A percentile compares a stretch with the other conserved stretches of the same genome.
Evolutionary conservation across 2,113 vertebrate species (phyloP).

Genomic region (Lasiurus cinereus): DNA sequence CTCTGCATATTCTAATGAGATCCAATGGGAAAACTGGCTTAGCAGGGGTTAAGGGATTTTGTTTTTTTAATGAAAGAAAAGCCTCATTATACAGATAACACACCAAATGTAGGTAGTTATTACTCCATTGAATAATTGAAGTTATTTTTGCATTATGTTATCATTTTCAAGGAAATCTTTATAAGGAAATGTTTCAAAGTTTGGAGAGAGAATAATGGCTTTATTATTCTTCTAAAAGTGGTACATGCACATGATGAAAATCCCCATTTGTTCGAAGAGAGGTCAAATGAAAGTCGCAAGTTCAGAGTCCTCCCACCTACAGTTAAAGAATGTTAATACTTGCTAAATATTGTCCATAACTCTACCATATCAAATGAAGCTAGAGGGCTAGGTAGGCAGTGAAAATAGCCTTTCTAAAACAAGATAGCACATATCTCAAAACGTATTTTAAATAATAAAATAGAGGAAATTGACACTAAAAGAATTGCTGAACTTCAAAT

Average conservation of each 20-base stretch:
- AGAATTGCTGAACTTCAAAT: background rate
- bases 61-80: slow-evolving; percentile 10
- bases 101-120: background rate
- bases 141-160: background rate
- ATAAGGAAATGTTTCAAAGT: background rate
- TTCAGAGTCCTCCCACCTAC: background rate
- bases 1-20: slow-evolving; percentile 24
- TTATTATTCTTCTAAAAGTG: slow-evolving; percentile 20
- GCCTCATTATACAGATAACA: background rate
- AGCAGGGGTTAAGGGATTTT: background rate
- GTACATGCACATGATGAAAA: background rate
- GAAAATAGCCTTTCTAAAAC: background rate
- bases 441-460: slow-evolving; percentile 54
- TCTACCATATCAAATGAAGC: background rate
- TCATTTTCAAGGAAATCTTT: slow-evolving; percentile 42
- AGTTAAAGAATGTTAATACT: background rate
- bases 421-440: background rate
- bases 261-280: slow-evolving; percentile 49
- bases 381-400: background rate
- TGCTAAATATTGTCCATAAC: background rate
- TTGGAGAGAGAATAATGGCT: background rate
- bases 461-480: background rate
- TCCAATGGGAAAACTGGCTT: background rate
- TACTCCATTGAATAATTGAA: background rate
- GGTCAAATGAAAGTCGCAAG: slow-evolving; percentile 13